These are phyloP conservation scores for Carterocephalus palaemon DNA, from an alignment of 2,888 invertebrate species.

Conservation along the genomic window DNA sequence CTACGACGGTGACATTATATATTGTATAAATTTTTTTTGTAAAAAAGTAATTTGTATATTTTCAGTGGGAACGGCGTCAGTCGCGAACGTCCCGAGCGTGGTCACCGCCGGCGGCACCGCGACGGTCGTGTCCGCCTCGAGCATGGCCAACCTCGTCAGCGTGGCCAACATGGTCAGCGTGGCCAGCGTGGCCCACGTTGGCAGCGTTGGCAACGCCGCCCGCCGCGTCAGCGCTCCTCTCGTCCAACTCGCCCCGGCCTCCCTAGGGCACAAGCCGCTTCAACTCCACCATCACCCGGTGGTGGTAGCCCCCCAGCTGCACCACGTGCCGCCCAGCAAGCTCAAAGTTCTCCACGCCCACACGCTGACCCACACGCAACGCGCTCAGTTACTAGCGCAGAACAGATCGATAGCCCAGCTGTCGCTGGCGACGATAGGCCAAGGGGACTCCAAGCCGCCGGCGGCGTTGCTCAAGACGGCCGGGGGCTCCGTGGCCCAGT, in stretches of 20 bases:
- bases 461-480: conserved; percentile 53
- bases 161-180: conserved; percentile 26
- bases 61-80: conserved; percentile 30
- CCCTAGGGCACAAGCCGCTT: conserved; percentile 44
- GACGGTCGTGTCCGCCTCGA: conserved; percentile 23
- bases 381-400: conserved; percentile 55
- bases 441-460: conserved; percentile 45
- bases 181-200: conserved; percentile 30
- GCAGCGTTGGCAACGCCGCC: conserved; percentile 25
- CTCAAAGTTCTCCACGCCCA: conserved; percentile 65
- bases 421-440: conserved; percentile 55
- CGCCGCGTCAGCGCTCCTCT: conserved; percentile 46
- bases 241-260: conserved; percentile 46
- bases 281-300: conserved; percentile 37
- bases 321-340: conserved; percentile 55
- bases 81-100: conserved; percentile 35
- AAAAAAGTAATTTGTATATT: too few relatives aligned
- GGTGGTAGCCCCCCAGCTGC: conserved; percentile 50
- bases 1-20: too few relatives aligned
- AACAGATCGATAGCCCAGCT: conserved; percentile 44
- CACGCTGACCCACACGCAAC: conserved; percentile 55
- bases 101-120: conserved; percentile 25
- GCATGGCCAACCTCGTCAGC: conserved; percentile 30
- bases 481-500: conserved; percentile 58
- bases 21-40: too few relatives aligned